These are phyloP conservation scores for Trichopria drosophilae DNA, from an alignment of 2,888 invertebrate genomes.

Conservation along the genomic window DNA sequence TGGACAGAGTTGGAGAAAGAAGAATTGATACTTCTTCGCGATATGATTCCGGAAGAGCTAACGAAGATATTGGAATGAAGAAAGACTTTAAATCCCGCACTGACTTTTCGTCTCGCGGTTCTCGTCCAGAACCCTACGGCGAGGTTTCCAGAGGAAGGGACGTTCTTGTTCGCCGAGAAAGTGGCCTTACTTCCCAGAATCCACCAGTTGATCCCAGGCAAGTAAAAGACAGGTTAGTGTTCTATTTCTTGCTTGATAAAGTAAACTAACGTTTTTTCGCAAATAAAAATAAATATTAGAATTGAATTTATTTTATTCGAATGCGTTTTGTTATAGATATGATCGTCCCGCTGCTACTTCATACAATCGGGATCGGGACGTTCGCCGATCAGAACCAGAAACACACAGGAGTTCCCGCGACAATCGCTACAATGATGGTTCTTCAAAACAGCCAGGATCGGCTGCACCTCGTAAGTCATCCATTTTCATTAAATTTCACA, in stretches of 20 bases:
- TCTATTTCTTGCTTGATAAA: constrained; percentile 2
- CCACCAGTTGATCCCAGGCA: constrained; percentile 54
- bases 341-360: constrained; percentile 46
- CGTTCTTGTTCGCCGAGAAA: constrained; percentile 53
- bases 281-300: constrained; percentile 7
- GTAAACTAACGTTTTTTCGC: constrained; percentile 1
- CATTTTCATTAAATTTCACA: background rate
- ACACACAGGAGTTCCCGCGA: constrained; percentile 54
- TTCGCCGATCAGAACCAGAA: constrained; percentile 53
- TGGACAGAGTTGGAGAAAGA: constrained; percentile 53
- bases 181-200: constrained; percentile 45
- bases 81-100: constrained; percentile 53
- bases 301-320: constrained; percentile 2
- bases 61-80: constrained; percentile 51
- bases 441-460: constrained; percentile 52
- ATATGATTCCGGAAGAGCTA: constrained; percentile 51
- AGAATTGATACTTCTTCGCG: constrained; percentile 50
- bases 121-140: constrained; percentile 50
- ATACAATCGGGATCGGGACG: constrained; percentile 54
- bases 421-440: constrained; percentile 52
- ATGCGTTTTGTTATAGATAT: constrained; percentile 41
- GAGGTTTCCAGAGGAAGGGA: constrained; percentile 54
- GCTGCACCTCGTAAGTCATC: constrained; percentile 53
- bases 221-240: constrained; percentile 52
- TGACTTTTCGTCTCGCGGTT: constrained; percentile 47